phyloP scores from a whole-genome alignment of 2,113 vertebrate genomes.

The Marmota monax region DNA sequence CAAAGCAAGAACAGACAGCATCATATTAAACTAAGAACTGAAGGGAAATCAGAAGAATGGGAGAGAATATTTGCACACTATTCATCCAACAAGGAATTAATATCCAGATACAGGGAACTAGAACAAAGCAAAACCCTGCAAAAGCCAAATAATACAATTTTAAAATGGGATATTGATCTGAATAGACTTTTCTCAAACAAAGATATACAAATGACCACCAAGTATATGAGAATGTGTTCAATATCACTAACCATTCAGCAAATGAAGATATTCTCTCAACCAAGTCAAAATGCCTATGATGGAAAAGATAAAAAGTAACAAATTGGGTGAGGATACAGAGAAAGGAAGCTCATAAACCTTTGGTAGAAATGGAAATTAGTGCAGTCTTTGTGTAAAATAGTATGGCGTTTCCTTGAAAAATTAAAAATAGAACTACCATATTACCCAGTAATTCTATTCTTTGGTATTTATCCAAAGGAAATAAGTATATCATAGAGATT shows the following conservation, averaged over 20 bases:
- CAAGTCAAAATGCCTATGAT: background rate
- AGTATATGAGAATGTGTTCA: background rate
- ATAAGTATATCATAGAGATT: background rate
- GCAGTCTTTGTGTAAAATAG: background rate
- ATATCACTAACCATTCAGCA: background rate
- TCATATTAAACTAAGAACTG: background rate
- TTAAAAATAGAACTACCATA: background rate
- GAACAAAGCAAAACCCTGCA: too few relatives aligned
- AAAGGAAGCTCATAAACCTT: background rate
- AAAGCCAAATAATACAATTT: too few relatives aligned
- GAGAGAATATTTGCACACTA: background rate
- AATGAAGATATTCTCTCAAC: background rate
- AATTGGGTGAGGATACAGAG: background rate
- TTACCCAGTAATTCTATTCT: background rate
- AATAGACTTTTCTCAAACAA: background rate
- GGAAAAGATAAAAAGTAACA: background rate
- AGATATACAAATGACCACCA: background rate
- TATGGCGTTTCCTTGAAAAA: background rate
- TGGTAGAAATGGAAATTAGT: background rate
- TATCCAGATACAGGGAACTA: background rate
- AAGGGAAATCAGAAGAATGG: background rate
- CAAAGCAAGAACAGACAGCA: background rate
- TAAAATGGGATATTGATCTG: background rate
- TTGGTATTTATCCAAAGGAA: too few relatives aligned
- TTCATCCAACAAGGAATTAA: background rate